Conservation (phyloP, 2,113 vertebrate genomes). For the Pelobates fuscus region DNA sequence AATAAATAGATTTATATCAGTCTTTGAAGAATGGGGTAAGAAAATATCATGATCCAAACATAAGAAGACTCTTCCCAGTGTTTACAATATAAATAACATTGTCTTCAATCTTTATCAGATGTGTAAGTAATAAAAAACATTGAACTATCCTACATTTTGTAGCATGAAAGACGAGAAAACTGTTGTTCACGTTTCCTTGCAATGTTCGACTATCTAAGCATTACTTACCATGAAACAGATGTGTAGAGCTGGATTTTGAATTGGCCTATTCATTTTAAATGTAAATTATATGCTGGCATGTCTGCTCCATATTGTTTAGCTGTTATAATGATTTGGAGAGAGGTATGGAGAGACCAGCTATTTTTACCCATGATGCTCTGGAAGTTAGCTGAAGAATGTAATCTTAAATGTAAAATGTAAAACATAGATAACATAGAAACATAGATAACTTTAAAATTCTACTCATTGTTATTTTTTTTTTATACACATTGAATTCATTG, state of each 20-base stretch:
- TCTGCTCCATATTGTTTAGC: constrained; percentile 33
- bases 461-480: constrained; percentile 19
- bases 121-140: constrained; percentile 30
- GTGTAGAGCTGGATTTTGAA: constrained; percentile 33
- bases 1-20: background rate
- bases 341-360: background rate
- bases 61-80: constrained; percentile 28
- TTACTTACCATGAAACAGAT: constrained; percentile 42
- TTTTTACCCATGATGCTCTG: background rate
- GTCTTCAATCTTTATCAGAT: constrained; percentile 40
- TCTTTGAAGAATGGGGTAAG: constrained; percentile 31
- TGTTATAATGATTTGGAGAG: constrained; percentile 17
- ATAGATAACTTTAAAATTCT: background rate
- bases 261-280: constrained; percentile 39
- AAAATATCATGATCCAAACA: constrained; percentile 33
- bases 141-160: constrained; percentile 11
- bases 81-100: constrained; percentile 40
- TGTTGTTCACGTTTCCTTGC: constrained; percentile 41
- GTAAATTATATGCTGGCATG: constrained; percentile 41
- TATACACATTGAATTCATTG: constrained; percentile 19
- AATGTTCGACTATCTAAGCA: constrained; percentile 40
- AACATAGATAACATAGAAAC: too few species aligned
- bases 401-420: constrained; percentile 17
- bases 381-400: constrained; percentile 15
- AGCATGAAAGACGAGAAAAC: constrained; percentile 34